Evolutionary conservation across 2,888 invertebrate species (phyloP).

Genomic region (Nemapogon koenigi): DNA sequence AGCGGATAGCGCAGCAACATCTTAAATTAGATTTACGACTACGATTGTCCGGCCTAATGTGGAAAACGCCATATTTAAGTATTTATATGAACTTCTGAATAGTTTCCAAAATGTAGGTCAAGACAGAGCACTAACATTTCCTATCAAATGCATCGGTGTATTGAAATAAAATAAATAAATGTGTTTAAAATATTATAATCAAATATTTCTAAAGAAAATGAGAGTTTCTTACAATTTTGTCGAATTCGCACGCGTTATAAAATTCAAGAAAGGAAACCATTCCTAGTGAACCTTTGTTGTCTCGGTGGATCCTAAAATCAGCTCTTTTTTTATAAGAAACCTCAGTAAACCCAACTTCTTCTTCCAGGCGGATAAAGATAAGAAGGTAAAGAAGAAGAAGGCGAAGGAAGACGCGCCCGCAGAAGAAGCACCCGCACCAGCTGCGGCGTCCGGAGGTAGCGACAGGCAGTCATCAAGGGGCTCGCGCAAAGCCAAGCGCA

Average conservation of each 20-base stretch:
- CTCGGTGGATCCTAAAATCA: not conserved
- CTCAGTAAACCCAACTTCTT: not conserved
- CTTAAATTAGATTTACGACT: constrained; percentile 43
- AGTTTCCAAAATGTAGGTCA: too few relatives aligned
- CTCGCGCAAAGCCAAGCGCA: constrained; percentile 83
- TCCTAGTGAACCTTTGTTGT: too few relatives aligned
- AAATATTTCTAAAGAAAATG: not conserved
- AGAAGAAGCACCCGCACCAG: constrained; percentile 70
- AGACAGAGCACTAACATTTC: too few relatives aligned
- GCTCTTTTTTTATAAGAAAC: not conserved
- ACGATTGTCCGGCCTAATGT: constrained; percentile 27
- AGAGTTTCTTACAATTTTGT: too few relatives aligned
- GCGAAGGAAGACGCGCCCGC: constrained; percentile 68
- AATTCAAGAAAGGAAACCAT: too few relatives aligned
- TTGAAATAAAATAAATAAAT: not conserved
- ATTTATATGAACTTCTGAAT: too few relatives aligned
- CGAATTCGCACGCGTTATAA: too few relatives aligned
- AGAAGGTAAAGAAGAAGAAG: constrained; percentile 86
- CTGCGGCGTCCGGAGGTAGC: constrained; percentile 66
- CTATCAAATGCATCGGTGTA: not conserved
- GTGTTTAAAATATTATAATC: not conserved
- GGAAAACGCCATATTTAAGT: constrained; percentile 16
- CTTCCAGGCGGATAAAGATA: constrained; percentile 88
- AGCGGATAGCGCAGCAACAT: constrained; percentile 25
- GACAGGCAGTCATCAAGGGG: constrained; percentile 81